A percentile compares a stretch with the other conserved stretches of the same genome.
Evolutionary conservation across 1,140 invertebrate genomes (phyloP).

Genomic region (Parapsyche elsis): DNA sequence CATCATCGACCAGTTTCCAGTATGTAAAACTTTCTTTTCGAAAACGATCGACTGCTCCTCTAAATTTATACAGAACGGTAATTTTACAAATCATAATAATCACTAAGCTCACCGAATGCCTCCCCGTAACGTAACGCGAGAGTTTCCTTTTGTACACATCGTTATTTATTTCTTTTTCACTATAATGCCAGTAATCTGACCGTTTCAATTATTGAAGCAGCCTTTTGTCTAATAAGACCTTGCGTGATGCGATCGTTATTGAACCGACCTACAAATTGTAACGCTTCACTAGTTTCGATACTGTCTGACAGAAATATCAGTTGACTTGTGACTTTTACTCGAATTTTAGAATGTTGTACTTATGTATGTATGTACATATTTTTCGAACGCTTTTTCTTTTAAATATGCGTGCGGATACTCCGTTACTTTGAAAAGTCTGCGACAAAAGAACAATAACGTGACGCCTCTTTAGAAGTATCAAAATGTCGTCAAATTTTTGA

Average conservation of each 20-base stretch:
- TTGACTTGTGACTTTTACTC: neutral
- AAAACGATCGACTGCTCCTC: conserved; percentile 3
- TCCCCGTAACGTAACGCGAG: neutral
- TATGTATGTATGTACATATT: too few relatives aligned
- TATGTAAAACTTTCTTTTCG: conserved; percentile 28
- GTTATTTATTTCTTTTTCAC: neutral
- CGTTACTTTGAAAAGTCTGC: neutral
- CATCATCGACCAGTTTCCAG: conserved; percentile 20
- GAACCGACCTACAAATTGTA: conserved; percentile 18
- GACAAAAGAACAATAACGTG: neutral
- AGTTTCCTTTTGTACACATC: neutral
- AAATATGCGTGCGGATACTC: neutral
- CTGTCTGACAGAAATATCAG: neutral
- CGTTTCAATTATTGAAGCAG: neutral
- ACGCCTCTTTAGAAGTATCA: conserved; percentile 16
- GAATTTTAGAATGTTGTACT: neutral
- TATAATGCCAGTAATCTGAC: neutral
- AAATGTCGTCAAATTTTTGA: neutral
- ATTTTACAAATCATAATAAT: conserved; percentile 21
- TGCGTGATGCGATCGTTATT: conserved; percentile 13
- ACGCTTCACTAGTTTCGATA: neutral
- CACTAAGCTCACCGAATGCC: neutral
- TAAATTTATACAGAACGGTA: neutral
- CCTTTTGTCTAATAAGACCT: conserved; percentile 31
- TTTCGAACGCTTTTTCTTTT: neutral